A percentile compares a stretch with the other conserved stretches of the same genome.
These are phyloP conservation scores for Danionella cerebrum DNA, from an alignment of 2,113 vertebrate genomes.

Conservation along the genomic window DNA sequence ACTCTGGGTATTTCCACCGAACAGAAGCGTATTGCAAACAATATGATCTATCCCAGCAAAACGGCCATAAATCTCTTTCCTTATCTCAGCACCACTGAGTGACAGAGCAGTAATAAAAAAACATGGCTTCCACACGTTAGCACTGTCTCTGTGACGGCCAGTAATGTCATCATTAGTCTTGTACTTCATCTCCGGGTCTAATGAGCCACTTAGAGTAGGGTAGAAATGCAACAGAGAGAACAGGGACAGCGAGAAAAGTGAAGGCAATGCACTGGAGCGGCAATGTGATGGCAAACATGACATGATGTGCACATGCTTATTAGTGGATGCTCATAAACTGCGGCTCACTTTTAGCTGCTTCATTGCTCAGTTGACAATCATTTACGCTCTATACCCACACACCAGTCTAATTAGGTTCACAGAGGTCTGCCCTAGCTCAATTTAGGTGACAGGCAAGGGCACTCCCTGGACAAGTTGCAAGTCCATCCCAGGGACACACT, in stretches of 20 bases:
- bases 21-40: background rate
- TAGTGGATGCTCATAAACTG: conserved; percentile 1
- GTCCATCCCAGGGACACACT: no score
- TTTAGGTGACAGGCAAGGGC: no score
- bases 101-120: background rate
- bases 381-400: no score
- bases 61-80: background rate
- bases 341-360: background rate
- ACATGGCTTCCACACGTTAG: background rate
- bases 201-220: background rate
- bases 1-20: background rate
- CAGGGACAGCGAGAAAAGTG: background rate
- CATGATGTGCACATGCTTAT: background rate
- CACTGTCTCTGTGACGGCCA: background rate
- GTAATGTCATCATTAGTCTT: conserved; percentile 7
- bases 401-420: no score
- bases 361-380: background rate
- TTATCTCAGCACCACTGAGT: background rate
- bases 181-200: background rate
- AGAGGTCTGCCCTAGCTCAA: no score
- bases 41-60: background rate
- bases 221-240: background rate
- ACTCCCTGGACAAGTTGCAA: no score
- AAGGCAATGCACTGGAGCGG: background rate
- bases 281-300: background rate